Conservation (phyloP, 2,113 vertebrate genomes). For the Psittacula cyanocephala region DNA sequence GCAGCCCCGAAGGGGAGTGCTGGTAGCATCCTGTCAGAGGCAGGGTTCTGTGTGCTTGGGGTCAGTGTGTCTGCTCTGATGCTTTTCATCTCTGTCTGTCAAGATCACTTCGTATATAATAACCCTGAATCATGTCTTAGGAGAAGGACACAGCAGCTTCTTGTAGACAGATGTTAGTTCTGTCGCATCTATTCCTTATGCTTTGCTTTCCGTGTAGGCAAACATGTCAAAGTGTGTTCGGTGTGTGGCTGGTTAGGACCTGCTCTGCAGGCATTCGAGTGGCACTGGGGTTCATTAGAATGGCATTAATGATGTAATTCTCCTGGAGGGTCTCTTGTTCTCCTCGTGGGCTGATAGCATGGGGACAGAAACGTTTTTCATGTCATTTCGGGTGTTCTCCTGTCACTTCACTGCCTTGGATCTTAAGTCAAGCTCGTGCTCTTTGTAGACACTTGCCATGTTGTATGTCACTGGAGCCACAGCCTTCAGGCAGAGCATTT, state of each 20-base stretch:
- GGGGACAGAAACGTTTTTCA: neutral
- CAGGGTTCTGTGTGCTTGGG: neutral
- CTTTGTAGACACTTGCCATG: neutral
- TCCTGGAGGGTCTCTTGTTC: neutral
- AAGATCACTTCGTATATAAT: neutral
- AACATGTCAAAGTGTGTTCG: neutral
- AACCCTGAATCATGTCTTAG: neutral
- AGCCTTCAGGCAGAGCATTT: neutral
- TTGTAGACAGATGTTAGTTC: neutral
- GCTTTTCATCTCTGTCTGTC: accelerated
- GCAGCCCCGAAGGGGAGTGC: neutral
- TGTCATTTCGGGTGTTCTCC: neutral
- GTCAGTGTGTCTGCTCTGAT: neutral
- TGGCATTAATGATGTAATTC: neutral
- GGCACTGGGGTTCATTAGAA: neutral
- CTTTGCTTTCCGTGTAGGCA: neutral
- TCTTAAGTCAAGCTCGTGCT: neutral
- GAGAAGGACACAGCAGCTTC: neutral
- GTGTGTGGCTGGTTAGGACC: neutral
- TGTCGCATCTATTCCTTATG: accelerated
- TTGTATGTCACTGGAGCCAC: neutral
- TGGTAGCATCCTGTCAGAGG: accelerated
- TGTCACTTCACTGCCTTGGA: neutral
- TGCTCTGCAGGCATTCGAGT: accelerated
- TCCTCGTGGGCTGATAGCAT: neutral